Evolutionary conservation across 2,888 invertebrate species (phyloP).

Genomic region (Colostygia pectinataria): DNA sequence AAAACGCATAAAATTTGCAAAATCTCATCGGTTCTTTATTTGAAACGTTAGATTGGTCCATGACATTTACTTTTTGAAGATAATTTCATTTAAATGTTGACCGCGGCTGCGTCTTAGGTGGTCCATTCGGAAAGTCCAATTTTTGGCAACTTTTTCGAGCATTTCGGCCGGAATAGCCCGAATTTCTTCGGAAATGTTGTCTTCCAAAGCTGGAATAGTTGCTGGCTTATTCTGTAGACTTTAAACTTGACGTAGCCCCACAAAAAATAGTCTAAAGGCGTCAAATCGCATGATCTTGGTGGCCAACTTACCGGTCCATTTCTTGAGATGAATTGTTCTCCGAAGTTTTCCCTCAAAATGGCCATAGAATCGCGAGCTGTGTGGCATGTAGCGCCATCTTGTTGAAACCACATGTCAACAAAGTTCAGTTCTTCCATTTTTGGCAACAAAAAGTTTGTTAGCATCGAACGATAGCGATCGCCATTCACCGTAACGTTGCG

Average conservation of each 20-base stretch:
- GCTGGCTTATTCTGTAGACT: not conserved
- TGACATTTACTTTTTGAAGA: not conserved
- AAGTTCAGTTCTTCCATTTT: constrained; percentile 23
- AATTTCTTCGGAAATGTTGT: not conserved
- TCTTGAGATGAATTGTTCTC: constrained; percentile 1
- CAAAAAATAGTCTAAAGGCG: no score
- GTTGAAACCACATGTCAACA: constrained; percentile 29
- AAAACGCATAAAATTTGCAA: not conserved
- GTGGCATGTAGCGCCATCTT: constrained; percentile 31
- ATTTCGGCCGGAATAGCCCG: not conserved
- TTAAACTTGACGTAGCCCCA: not conserved
- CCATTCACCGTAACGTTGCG: constrained; percentile 20
- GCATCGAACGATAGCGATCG: constrained; percentile 20
- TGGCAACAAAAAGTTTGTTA: constrained; percentile 22
- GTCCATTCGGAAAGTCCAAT: not conserved
- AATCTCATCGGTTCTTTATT: not conserved
- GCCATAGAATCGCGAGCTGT: constrained; percentile 17
- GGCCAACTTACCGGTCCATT: not conserved
- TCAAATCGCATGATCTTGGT: not conserved
- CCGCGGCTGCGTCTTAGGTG: constrained; percentile 1
- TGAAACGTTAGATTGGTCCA: constrained; percentile 5
- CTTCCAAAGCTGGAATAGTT: constrained; percentile 1
- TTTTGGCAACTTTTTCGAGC: not conserved
- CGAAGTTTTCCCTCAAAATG: constrained; percentile 1
- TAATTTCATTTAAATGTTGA: not conserved